phyloP scores from a whole-genome alignment of 2,113 vertebrate species.

The Aptenodytes patagonicus region DNA sequence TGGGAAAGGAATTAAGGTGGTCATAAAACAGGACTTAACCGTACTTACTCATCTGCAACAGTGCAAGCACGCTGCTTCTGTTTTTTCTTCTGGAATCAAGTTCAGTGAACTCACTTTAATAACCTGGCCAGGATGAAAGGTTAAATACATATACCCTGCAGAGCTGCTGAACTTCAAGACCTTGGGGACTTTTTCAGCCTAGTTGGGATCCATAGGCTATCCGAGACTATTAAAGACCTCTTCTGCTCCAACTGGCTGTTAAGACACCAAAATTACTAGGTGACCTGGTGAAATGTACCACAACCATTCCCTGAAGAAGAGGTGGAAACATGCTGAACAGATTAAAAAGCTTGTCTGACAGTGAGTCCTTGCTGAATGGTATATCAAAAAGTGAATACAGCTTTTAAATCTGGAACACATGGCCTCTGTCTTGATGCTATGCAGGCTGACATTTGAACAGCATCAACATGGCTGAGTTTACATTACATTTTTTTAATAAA shows the following conservation, averaged over 20 bases:
- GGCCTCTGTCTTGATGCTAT: slow-evolving; percentile 30
- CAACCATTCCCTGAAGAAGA: slow-evolving; percentile 6
- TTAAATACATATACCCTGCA: neutral
- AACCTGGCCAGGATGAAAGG: slow-evolving; percentile 15
- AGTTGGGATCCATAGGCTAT: neutral
- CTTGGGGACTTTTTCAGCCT: neutral
- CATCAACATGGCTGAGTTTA: neutral
- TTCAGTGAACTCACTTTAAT: slow-evolving; percentile 22
- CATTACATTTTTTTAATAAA: neutral
- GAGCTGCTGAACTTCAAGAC: neutral
- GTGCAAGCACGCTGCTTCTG: neutral
- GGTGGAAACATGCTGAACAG: slow-evolving; percentile 42
- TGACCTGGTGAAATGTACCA: slow-evolving; percentile 4
- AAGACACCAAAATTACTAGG: neutral
- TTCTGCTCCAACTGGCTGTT: neutral
- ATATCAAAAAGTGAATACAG: slow-evolving; percentile 54
- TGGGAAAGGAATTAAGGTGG: slow-evolving; percentile 36
- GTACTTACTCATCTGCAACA: slow-evolving; percentile 21
- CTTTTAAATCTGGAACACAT: slow-evolving; percentile 65
- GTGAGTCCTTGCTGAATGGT: slow-evolving; percentile 28
- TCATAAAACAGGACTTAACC: slow-evolving; percentile 38
- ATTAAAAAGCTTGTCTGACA: slow-evolving; percentile 50
- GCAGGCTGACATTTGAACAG: slow-evolving; percentile 44
- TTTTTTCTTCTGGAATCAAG: neutral
- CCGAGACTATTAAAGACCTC: neutral